Percentiles rank a stretch among this genome's conserved stretches.
Conservation (phyloP, 2,113 vertebrate species). For the Neolamprologus devosi region DNA sequence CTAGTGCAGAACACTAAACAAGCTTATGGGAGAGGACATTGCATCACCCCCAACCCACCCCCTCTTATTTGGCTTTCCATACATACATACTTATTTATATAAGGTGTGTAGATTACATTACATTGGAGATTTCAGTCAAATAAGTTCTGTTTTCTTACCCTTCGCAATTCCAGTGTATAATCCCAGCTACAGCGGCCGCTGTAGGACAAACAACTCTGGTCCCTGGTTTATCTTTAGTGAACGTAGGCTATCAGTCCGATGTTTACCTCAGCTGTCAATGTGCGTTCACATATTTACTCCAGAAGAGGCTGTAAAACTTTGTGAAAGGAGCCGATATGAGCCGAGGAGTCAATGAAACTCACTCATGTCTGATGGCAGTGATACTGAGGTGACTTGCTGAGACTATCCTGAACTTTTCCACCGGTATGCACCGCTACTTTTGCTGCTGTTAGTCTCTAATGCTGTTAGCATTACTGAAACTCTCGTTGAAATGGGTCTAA, state of each 20-base stretch:
- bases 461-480: not conserved
- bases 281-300: not conserved
- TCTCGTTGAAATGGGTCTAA: not conserved
- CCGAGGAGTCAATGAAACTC: not conserved
- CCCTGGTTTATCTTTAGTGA: not conserved
- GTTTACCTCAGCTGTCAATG: not conserved
- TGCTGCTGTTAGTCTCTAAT: not conserved
- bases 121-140: not conserved
- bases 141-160: not conserved
- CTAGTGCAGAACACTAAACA: not conserved
- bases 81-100: not conserved
- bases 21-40: not conserved
- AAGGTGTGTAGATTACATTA: not conserved
- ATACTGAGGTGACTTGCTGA: not conserved
- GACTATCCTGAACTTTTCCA: not conserved
- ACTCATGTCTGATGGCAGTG: not conserved
- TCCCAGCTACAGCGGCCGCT: not conserved
- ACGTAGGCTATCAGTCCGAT: not conserved
- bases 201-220: not conserved
- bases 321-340: not conserved
- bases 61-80: not conserved
- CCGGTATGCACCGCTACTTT: not conserved
- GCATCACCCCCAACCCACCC: not conserved
- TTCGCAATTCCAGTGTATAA: rapidly evolving
- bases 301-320: not conserved